Evolutionary conservation across 2,888 invertebrate genomes (phyloP).

Genomic region (Microctonus aethiopoides): DNA sequence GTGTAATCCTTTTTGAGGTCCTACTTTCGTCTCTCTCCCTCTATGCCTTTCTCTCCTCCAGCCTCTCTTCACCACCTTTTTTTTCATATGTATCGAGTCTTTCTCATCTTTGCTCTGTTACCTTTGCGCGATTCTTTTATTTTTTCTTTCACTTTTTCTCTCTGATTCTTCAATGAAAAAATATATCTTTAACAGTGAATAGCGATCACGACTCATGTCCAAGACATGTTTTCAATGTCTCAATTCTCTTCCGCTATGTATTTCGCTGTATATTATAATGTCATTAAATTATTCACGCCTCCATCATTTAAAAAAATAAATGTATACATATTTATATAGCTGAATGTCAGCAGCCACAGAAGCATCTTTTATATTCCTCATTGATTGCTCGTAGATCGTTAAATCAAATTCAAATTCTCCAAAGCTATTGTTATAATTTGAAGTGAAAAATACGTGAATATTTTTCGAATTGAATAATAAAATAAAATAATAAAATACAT

Average conservation of each 20-base stretch:
- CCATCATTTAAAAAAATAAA: conserved; percentile 5
- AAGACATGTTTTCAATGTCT: conserved; percentile 32
- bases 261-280: conserved; percentile 46
- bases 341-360: not conserved
- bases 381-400: not conserved
- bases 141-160: conserved; percentile 19
- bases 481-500: too few relatives aligned
- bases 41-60: conserved; percentile 24
- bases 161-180: conserved; percentile 32
- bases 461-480: too few relatives aligned
- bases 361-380: not conserved
- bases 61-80: conserved; percentile 4
- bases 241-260: conserved; percentile 38
- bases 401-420: not conserved
- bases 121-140: conserved; percentile 31
- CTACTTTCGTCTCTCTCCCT: conserved; percentile 39
- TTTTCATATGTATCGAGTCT: not conserved
- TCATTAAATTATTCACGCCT: conserved; percentile 45
- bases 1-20: conserved; percentile 65
- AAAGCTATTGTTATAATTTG: too few relatives aligned
- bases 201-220: conserved; percentile 16
- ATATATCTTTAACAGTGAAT: conserved; percentile 41
- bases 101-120: conserved; percentile 29
- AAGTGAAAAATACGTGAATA: too few relatives aligned
- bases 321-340: not conserved